Percentiles rank a stretch among this genome's conserved stretches.
Conservation (phyloP, 2,888 invertebrate species). For the Cheiracanthium punctorium region DNA sequence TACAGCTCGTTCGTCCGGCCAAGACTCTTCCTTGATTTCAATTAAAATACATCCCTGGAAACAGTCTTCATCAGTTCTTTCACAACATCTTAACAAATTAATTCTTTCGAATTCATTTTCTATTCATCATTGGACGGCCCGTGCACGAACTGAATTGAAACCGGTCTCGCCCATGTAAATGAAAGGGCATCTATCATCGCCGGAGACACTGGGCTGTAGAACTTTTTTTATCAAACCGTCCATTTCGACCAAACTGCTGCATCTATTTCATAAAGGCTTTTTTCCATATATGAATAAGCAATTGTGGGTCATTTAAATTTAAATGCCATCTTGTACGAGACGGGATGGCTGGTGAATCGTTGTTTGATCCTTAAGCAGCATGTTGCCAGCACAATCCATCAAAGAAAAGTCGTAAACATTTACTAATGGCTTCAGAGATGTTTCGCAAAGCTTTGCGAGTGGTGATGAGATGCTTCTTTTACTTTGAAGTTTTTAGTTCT, state of each 20-base stretch:
- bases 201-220: background rate
- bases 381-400: background rate
- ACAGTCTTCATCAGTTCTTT: background rate
- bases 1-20: background rate
- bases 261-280: background rate
- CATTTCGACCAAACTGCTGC: background rate
- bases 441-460: background rate
- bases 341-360: background rate
- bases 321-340: background rate
- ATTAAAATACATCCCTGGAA: background rate
- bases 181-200: background rate
- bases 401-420: background rate
- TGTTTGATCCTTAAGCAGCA: background rate
- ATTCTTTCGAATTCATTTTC: background rate
- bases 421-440: background rate
- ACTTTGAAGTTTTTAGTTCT: too few relatives aligned
- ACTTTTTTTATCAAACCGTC: background rate
- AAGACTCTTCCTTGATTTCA: background rate
- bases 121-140: background rate
- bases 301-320: background rate
- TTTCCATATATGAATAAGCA: background rate
- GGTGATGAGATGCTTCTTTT: too few relatives aligned
- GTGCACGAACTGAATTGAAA: background rate
- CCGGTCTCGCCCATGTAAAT: background rate
- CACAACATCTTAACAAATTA: background rate